A percentile compares a stretch with the other conserved stretches of the same genome.
phyloP scores from a whole-genome alignment of 2,797 vertebrate species.

The Rhabdomys pumilio region DNA sequence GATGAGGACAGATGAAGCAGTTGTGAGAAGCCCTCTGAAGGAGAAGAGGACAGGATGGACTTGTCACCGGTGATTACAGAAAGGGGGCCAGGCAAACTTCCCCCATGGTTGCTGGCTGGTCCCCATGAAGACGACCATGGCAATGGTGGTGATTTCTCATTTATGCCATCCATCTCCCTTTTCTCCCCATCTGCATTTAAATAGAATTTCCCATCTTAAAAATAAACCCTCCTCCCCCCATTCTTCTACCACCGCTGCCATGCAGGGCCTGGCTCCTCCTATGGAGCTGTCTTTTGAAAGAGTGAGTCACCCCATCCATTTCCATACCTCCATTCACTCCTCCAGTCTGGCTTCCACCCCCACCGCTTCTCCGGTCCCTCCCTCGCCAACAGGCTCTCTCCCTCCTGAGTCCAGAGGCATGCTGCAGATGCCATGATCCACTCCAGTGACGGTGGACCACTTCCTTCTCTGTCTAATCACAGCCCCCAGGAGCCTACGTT shows the following conservation, averaged over 20 bases:
- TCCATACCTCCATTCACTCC: conserved; percentile 35
- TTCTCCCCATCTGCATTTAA: conserved; percentile 17
- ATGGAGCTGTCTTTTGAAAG: neutral
- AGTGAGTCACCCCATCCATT: conserved; percentile 68
- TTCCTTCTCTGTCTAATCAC: neutral
- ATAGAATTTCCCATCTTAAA: conserved; percentile 52
- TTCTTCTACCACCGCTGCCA: neutral
- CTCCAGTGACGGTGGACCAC: neutral
- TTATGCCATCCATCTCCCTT: neutral
- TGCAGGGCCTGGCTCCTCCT: neutral
- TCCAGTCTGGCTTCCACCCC: conserved; percentile 44
- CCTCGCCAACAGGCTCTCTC: neutral
- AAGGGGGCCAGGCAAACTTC: neutral
- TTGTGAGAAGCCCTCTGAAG: neutral
- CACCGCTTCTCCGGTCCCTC: neutral
- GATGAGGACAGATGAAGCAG: neutral
- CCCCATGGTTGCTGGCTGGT: neutral
- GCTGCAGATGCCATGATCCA: neutral
- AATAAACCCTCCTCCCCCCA: neutral
- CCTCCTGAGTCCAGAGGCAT: neutral
- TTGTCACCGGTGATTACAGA: neutral
- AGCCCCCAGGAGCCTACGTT: neutral
- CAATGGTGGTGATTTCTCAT: neutral
- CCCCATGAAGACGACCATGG: fast-evolving
- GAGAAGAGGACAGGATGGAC: neutral